Conservation (phyloP, 1,140 invertebrate genomes). For the Tetranychus urticae region DNA sequence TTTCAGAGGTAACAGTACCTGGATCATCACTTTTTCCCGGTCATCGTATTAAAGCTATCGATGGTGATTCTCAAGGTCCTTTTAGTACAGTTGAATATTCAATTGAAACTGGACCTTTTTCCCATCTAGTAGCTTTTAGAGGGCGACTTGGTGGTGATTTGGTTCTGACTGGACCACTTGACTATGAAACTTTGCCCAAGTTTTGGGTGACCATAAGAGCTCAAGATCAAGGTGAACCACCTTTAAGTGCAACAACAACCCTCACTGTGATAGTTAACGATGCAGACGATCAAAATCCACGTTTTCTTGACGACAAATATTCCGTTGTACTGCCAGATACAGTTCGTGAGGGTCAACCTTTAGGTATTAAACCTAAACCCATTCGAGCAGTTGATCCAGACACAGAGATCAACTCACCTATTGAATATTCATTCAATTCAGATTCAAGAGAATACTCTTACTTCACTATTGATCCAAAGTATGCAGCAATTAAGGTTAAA, state of each 20-base stretch:
- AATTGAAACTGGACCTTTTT: slow-evolving; percentile 45
- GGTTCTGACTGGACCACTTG: slow-evolving; percentile 47
- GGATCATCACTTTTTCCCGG: slow-evolving; percentile 43
- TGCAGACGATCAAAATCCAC: slow-evolving; percentile 74
- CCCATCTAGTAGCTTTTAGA: slow-evolving; percentile 54
- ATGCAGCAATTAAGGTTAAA: slow-evolving; percentile 32
- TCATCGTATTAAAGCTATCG: slow-evolving; percentile 45
- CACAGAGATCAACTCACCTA: slow-evolving; percentile 43
- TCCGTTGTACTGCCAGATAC: slow-evolving; percentile 37
- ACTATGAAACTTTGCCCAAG: slow-evolving; percentile 53
- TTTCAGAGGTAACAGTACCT: slow-evolving; percentile 56
- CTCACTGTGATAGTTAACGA: slow-evolving; percentile 56
- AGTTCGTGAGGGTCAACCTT: slow-evolving; percentile 31
- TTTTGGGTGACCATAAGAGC: slow-evolving; percentile 53
- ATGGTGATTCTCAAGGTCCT: slow-evolving; percentile 64
- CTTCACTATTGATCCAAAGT: slow-evolving; percentile 32
- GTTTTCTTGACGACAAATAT: slow-evolving; percentile 49
- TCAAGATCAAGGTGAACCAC: slow-evolving; percentile 52
- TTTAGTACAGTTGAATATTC: slow-evolving; percentile 67
- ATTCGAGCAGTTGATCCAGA: slow-evolving; percentile 56
- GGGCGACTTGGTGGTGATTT: slow-evolving; percentile 64
- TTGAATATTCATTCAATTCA: slow-evolving; percentile 36
- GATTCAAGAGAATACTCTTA: slow-evolving; percentile 23
- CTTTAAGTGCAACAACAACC: slow-evolving; percentile 41
- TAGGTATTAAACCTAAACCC: slow-evolving; percentile 31